Percentiles rank a stretch among this genome's conserved stretches.
These are phyloP conservation scores for Pristionchus fissidentatus DNA, from an alignment of 2,888 invertebrate genomes.

Conservation along the genomic window DNA sequence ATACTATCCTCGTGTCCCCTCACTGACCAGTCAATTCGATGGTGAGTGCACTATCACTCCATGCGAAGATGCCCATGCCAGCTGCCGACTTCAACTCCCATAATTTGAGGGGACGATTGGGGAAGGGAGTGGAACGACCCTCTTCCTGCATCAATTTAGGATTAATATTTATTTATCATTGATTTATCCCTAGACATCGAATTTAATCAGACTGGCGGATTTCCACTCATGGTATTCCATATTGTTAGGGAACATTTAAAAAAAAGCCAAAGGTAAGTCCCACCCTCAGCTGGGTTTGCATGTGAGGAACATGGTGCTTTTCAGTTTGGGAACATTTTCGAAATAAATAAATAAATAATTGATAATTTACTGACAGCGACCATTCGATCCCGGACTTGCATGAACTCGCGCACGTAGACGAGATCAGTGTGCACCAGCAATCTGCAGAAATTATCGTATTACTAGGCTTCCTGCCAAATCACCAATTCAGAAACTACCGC, in stretches of 20 bases:
- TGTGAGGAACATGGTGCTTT: no score
- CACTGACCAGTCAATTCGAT: constrained; percentile 3
- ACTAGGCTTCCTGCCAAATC: not conserved
- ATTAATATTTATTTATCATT: no score
- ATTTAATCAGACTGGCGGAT: no score
- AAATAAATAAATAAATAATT: not conserved
- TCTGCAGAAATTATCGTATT: not conserved
- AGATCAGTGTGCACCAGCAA: constrained; percentile 42
- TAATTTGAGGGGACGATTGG: not conserved
- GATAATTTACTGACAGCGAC: not conserved
- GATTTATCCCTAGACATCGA: no score
- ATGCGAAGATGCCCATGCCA: constrained; percentile 46
- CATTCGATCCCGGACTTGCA: not conserved
- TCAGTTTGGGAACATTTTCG: no score
- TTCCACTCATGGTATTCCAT: no score
- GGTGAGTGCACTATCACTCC: not conserved
- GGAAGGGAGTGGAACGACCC: not conserved
- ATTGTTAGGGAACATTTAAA: no score
- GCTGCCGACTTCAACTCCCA: constrained; percentile 42
- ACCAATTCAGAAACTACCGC: not conserved
- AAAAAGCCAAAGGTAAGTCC: no score
- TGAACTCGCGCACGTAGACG: constrained; percentile 47
- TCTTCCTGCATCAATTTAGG: not conserved
- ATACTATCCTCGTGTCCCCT: not conserved
- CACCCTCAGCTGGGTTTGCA: no score